Conservation (phyloP, 2,888 invertebrate genomes). For the Drosophila tanythrix region DNA sequence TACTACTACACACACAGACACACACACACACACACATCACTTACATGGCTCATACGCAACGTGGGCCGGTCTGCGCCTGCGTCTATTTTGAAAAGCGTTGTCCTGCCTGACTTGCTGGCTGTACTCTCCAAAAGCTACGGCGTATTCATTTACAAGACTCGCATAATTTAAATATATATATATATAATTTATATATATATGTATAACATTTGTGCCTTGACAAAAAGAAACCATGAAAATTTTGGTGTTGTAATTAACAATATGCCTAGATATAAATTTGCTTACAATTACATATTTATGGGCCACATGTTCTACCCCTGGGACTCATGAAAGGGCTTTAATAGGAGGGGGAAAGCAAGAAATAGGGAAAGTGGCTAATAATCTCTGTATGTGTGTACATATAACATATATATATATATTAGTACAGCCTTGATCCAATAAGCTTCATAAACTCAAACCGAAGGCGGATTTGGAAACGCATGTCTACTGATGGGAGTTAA, state of each 20-base stretch:
- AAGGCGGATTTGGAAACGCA: too few species aligned
- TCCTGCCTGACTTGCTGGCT: constrained; percentile 39
- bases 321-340: neutral
- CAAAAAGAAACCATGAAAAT: neutral
- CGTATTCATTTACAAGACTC: constrained; percentile 9
- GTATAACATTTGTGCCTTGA: neutral
- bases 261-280: neutral
- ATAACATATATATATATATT: neutral
- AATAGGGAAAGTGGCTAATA: neutral
- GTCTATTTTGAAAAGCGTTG: constrained; percentile 68
- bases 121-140: neutral
- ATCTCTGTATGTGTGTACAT: neutral
- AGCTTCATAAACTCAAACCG: too few species aligned
- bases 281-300: neutral
- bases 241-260: neutral
- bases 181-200: neutral
- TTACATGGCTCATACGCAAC: constrained; percentile 56
- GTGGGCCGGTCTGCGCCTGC: constrained; percentile 62
- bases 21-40: constrained; percentile 1
- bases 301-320: neutral
- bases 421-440: neutral
- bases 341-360: neutral
- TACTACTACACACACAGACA: neutral
- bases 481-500: neutral
- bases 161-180: neutral